Base-by-base conservation (phyloP, 92 coral and sea anemone genomes). In the Nematostella vectensis region DNA sequence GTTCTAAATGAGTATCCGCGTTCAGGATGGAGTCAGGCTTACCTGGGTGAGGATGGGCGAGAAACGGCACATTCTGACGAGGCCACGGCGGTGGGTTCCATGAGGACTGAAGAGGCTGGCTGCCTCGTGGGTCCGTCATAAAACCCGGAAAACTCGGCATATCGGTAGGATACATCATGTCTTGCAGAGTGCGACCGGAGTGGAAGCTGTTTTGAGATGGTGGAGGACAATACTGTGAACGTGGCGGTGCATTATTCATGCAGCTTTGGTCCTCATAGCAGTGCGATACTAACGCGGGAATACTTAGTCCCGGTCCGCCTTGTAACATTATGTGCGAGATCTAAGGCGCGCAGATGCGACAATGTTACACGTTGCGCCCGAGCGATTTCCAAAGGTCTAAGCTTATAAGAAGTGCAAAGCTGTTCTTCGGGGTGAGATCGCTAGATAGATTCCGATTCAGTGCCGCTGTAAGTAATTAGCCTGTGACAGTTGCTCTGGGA, bases 21-120 rank as follows among this genome's bases (percentile, higher is more conserved):
- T 33, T 33, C 15, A 33, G 40, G 8, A 33, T 6, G 40, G 6
- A 15, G 15, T 33, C 15, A 33, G 6, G 15, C 15, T 11, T 75
- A 76, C 95, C 95, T 80, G 83, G 74, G 19, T 80, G 81, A 33
- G 95, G 88, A 20, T 85, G 95, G 22, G 84, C 78, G 4, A 80
- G 69, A 56, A 74, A 85, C 3, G 77, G 83, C 19, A 80, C 60
- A 54, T 80, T 80, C 67, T 85, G 88, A 3, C 72, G 62, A 0
- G 88, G 63, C 83, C 88, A 80, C 12, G 81, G 79, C 0, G 83
- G 63, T 20, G 87, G 63, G 12, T 11, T 19, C 82, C 82, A 76
- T 13, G 70, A 59, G 13, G 82, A 50, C 22, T 77, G 68, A 31
- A 70, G 27, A 31, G 74, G 51, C 50, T 80, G 95, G 61, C 55